These are phyloP conservation scores for Saguinus midas DNA, from an alignment of 2,113 vertebrate species.

Conservation along the genomic window DNA sequence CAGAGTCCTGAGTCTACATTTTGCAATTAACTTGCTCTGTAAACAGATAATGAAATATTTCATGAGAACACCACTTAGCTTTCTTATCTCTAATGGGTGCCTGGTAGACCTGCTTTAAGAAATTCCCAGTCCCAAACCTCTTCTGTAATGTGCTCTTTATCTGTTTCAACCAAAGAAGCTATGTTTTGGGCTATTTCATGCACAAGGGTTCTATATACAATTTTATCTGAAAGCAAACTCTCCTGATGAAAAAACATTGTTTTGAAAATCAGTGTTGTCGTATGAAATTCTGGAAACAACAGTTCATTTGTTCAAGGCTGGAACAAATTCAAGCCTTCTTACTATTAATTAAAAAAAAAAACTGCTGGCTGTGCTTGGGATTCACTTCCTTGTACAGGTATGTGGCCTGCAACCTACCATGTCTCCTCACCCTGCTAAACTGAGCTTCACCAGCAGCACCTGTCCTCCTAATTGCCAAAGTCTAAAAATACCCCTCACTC, in stretches of 20 bases:
- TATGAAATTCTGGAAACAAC: constrained; percentile 2
- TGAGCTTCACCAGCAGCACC: background rate
- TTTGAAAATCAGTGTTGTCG: background rate
- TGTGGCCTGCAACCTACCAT: background rate
- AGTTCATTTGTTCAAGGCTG: background rate
- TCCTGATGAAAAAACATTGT: background rate
- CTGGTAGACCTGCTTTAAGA: background rate
- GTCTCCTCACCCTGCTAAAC: background rate
- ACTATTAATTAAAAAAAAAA: background rate
- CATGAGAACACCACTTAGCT: background rate
- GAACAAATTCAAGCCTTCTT: constrained; percentile 23
- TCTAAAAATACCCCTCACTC: background rate
- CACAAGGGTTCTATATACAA: background rate
- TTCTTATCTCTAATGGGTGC: background rate
- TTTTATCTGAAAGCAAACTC: constrained; percentile 46
- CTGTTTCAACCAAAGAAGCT: background rate
- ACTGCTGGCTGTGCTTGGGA: background rate
- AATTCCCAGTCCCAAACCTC: background rate
- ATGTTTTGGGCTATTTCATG: background rate
- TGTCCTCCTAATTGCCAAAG: background rate
- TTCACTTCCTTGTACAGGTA: background rate
- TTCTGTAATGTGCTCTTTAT: background rate
- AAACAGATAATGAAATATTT: background rate
- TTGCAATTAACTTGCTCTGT: background rate
- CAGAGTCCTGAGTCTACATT: background rate